Conservation (phyloP, 2,113 vertebrate species). For the Burhinus oedicnemus region DNA sequence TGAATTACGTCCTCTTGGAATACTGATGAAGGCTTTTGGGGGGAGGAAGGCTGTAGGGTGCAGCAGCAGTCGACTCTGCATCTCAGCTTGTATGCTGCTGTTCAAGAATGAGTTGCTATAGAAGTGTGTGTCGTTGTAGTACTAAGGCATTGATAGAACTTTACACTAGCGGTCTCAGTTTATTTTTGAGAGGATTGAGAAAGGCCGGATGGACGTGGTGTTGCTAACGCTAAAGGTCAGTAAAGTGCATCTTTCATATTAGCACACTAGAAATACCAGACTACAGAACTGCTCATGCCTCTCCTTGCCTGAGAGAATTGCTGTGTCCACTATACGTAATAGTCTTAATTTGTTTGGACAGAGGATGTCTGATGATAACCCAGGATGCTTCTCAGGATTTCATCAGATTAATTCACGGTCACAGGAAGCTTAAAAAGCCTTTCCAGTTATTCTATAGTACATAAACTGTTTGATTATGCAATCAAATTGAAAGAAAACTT, state of each 20-base stretch:
- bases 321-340: background rate
- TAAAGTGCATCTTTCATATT: background rate
- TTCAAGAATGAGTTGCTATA: background rate
- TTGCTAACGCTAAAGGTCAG: background rate
- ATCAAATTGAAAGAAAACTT: background rate
- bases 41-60: background rate
- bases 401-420: background rate
- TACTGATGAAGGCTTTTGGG: background rate
- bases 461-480: fast-evolving
- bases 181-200: background rate
- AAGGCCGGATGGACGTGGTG: background rate
- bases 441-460: background rate
- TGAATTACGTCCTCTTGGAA: background rate
- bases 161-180: background rate
- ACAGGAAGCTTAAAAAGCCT: background rate
- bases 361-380: background rate
- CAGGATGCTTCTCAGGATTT: background rate
- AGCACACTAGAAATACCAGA: background rate
- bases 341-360: background rate
- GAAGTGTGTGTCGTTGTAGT: background rate
- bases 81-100: background rate
- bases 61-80: background rate
- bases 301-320: background rate
- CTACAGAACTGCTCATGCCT: background rate
- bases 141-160: background rate